These are phyloP conservation scores for Carettochelys insculpta DNA, from an alignment of 2,113 vertebrate species.

Conservation along the genomic window DNA sequence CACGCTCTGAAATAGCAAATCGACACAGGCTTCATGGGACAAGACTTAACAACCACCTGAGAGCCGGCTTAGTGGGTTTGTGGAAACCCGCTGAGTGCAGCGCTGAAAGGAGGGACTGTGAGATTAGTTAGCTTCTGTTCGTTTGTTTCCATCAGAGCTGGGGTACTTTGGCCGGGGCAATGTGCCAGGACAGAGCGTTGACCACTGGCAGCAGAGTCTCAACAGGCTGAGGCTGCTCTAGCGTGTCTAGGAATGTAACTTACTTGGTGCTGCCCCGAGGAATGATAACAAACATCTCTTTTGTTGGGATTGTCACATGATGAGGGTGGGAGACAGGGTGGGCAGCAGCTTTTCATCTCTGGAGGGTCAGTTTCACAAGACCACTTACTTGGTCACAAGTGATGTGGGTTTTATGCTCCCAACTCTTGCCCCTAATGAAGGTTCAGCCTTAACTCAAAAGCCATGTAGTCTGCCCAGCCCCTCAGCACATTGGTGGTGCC, in stretches of 20 bases:
- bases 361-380: neutral
- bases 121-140: neutral
- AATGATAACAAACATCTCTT: neutral
- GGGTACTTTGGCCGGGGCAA: neutral
- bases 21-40: neutral
- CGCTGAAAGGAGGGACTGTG: neutral
- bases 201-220: neutral
- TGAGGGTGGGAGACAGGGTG: neutral
- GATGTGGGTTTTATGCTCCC: neutral
- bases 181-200: neutral
- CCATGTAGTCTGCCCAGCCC: neutral
- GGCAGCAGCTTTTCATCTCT: neutral
- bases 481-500: neutral
- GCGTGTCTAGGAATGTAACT: neutral
- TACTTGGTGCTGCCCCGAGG: neutral
- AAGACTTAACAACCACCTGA: too few species aligned
- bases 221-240: neutral
- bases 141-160: fast-evolving
- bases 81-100: too few species aligned
- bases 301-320: neutral
- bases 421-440: neutral
- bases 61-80: neutral
- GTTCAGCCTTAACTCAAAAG: neutral
- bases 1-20: neutral
- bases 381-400: neutral